Conservation (phyloP, 2,888 invertebrate genomes). For the Pandemis heparana region DNA sequence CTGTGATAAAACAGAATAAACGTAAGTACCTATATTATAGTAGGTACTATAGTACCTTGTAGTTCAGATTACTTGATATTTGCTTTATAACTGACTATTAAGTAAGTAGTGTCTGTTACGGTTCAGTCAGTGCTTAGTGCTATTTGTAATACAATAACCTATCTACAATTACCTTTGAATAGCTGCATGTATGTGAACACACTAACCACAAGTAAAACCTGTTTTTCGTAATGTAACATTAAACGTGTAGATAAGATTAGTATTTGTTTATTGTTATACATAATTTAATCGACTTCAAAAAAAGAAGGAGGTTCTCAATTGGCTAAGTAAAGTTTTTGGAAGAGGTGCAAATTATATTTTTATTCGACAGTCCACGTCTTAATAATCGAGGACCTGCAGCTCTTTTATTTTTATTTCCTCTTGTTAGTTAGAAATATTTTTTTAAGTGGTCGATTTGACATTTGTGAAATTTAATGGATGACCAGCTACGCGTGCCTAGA, state of each 20-base stretch:
- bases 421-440: too few species aligned
- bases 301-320: too few species aligned
- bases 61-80: constrained; percentile 19
- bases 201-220: constrained; percentile 5
- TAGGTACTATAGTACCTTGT: not conserved
- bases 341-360: too few species aligned
- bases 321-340: too few species aligned
- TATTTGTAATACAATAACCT: constrained; percentile 36
- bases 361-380: too few species aligned
- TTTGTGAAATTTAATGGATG: too few species aligned
- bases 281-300: too few species aligned
- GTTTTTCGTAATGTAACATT: not conserved
- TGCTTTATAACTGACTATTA: not conserved
- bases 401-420: too few species aligned
- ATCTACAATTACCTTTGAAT: constrained; percentile 35
- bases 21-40: too few species aligned
- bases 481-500: too few species aligned
- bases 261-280: not conserved
- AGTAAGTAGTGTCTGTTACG: constrained; percentile 16
- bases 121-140: constrained; percentile 23
- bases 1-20: not conserved
- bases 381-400: too few species aligned
- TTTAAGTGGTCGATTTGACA: too few species aligned
- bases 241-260: not conserved
- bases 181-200: constrained; percentile 11